Base-by-base conservation (phyloP, 64 coral and sea anemone genomes). In the Anthopleura sola region DNA sequence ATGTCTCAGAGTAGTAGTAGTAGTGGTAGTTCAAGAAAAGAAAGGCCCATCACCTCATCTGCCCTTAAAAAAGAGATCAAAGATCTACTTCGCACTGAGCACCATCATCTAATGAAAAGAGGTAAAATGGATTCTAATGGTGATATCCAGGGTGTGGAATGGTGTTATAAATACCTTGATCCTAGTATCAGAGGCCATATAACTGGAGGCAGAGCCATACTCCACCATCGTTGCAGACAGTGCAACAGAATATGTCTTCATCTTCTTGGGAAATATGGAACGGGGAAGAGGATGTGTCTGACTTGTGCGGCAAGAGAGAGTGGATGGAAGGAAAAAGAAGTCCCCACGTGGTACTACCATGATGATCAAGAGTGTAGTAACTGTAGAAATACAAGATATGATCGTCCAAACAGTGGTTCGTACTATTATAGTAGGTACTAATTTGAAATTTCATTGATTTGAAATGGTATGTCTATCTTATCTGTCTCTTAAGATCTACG, bases 171-270 rank as follows among this genome's bases (percentile, higher is more conserved):
- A 34, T 71, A 71, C 66, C 66, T 71, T 71, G 66, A 71, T 17
- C 66, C 66, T 34, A 34, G 6, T 15, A 71, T 71, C 28, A 71
- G n/a, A 34, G 66, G 66, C 1, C 66, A 71, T 14, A 71, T 71
- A 34, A 71, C 66, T 33, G 76, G 76, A 47, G 76, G 76, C 0
- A 79, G 44, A 10, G 76, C 76, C 16, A 44, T 23, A 21, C 76
- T 79, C 6, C 76, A 79, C 66, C 76, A 79, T 28, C 17, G 17
- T 15, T 79, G 76, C 44, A 1, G 76, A 79, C 37, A 44, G 36
- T 79, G 76, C 31, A 79, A 48, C 7, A 28, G 76, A 21, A 46
- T 48, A 48, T 79, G 76, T 79, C 76, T 79, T 79, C 76, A 79
- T 79, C 76, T 79, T 2, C 36, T 79, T 44, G 76, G 76, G 14